Conservation (phyloP, 2,113 vertebrate genomes). For the Poicephalus gulielmi region DNA sequence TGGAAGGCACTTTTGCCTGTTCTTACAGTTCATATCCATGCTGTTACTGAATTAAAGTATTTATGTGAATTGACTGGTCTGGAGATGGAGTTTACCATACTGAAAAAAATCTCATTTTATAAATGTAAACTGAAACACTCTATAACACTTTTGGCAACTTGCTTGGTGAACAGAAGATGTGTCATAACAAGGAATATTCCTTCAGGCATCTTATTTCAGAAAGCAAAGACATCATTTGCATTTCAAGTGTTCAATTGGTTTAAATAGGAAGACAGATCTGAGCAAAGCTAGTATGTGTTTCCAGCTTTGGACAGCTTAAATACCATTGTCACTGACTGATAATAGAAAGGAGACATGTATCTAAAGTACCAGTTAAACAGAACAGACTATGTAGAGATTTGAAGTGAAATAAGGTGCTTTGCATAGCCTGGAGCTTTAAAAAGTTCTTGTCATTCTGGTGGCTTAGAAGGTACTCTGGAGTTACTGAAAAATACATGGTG, state of each 20-base stretch:
- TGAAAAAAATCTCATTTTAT: background rate
- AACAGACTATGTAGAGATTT: background rate
- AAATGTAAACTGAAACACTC: background rate
- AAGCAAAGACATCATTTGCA: background rate
- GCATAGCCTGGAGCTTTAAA: background rate
- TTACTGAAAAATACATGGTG: accelerated
- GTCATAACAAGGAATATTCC: background rate
- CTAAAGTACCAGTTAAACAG: background rate
- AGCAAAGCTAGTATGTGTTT: background rate
- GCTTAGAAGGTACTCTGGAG: background rate
- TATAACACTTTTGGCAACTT: background rate
- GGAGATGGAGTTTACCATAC: background rate
- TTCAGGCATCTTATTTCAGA: background rate
- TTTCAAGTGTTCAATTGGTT: background rate
- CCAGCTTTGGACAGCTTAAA: background rate
- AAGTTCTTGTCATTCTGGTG: background rate
- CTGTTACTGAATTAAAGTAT: background rate
- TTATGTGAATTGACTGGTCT: background rate
- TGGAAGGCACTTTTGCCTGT: background rate
- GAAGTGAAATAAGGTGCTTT: background rate
- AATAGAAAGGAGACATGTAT: background rate
- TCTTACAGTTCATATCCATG: background rate
- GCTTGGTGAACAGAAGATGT: background rate
- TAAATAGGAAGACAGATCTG: background rate
- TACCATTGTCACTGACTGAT: too few relatives aligned